Evolutionary conservation across 2,888 invertebrate species (phyloP).

Genomic region (Drosophila quinaria): DNA sequence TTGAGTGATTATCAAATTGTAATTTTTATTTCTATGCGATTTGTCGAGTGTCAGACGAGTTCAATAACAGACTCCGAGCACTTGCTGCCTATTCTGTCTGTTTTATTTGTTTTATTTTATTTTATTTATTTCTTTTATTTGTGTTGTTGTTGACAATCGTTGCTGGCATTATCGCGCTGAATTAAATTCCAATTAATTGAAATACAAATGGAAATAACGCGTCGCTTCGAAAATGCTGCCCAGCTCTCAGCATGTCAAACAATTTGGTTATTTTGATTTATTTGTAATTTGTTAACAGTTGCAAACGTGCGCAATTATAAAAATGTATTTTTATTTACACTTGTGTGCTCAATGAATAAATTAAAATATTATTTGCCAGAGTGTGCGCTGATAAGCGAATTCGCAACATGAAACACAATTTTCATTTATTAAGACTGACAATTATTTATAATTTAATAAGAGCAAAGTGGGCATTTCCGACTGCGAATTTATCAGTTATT

Average conservation of each 20-base stretch:
- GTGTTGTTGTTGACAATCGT: constrained; percentile 60
- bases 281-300: constrained; percentile 51
- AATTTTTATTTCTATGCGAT: constrained; percentile 75
- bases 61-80: constrained; percentile 68
- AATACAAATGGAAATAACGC: constrained; percentile 84
- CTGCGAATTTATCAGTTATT: constrained; percentile 9
- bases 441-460: constrained; percentile 12
- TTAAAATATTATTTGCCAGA: constrained; percentile 77
- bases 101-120: not conserved
- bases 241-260: constrained; percentile 32
- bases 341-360: constrained; percentile 73
- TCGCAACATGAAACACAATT: constrained; percentile 6
- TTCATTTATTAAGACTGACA: constrained; percentile 16
- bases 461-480: constrained; percentile 36
- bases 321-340: not conserved
- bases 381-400: constrained; percentile 58
- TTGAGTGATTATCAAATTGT: constrained; percentile 74
- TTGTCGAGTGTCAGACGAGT: constrained; percentile 79
- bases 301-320: constrained; percentile 19
- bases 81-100: constrained; percentile 11
- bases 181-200: constrained; percentile 85
- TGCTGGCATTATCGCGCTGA: constrained; percentile 69
- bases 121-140: constrained; percentile 38
- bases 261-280: constrained; percentile 62
- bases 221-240: constrained; percentile 45